phyloP scores from a whole-genome alignment of 1,140 invertebrate genomes.

The Nomia melanderi region DNA sequence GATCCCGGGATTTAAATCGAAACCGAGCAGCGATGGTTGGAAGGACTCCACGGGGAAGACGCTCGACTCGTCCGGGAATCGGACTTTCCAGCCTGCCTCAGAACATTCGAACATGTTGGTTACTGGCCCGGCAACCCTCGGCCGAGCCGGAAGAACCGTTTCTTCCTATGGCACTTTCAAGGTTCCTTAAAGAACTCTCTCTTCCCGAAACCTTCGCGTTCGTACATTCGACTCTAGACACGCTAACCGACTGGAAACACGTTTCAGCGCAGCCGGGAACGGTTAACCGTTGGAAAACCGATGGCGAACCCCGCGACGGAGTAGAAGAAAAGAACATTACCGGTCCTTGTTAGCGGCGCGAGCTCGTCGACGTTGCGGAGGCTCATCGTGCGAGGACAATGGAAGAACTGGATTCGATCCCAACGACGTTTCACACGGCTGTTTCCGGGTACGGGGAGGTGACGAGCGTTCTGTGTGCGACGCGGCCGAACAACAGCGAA shows the following conservation, averaged over 20 bases:
- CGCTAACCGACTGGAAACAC: no score
- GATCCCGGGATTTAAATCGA: conserved; percentile 45
- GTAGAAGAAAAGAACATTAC: conserved; percentile 35
- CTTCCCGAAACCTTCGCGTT: no score
- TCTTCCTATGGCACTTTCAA: no score
- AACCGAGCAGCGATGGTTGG: conserved; percentile 44
- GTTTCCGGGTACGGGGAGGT: no score
- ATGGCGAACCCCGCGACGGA: neutral
- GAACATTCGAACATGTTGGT: conserved; percentile 17
- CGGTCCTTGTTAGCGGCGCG: conserved; percentile 18
- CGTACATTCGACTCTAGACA: no score
- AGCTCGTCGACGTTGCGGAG: conserved; percentile 10
- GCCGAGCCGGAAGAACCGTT: no score
- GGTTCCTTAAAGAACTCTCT: no score
- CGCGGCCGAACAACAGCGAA: conserved; percentile 1
- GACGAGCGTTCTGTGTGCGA: neutral
- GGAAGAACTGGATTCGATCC: no score
- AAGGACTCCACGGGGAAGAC: conserved; percentile 52
- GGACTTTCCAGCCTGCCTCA: conserved; percentile 54
- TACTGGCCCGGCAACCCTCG: neutral
- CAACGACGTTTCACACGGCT: no score
- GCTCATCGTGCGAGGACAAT: conserved; percentile 26
- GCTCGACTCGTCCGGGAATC: conserved; percentile 56
- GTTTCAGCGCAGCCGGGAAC: no score
- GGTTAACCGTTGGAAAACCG: no score